phyloP scores from a whole-genome alignment of 2,113 vertebrate genomes.

The Rallus limicola region DNA sequence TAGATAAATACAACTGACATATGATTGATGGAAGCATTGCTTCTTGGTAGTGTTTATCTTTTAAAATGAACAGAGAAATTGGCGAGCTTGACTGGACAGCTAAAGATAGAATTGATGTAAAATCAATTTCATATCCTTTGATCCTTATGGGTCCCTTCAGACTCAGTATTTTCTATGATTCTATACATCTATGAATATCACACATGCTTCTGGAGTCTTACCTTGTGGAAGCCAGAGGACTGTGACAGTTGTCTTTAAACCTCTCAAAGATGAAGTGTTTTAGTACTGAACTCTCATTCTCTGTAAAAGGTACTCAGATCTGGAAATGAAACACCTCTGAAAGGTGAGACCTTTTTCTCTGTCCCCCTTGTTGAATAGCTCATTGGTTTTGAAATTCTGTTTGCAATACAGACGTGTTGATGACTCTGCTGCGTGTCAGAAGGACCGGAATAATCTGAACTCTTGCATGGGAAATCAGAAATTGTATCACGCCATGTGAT shows the following conservation, averaged over 20 bases:
- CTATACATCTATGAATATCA: neutral
- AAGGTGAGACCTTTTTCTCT: neutral
- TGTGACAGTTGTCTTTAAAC: neutral
- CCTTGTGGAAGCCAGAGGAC: neutral
- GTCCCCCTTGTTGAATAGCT: neutral
- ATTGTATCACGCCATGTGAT: neutral
- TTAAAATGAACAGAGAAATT: neutral
- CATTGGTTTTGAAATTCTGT: neutral
- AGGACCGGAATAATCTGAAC: neutral
- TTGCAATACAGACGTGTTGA: neutral
- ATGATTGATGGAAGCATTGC: neutral
- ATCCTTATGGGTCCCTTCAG: too few species aligned
- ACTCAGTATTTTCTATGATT: too few species aligned
- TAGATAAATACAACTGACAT: neutral
- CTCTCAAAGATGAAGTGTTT: neutral
- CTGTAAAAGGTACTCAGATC: neutral
- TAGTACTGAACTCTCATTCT: neutral
- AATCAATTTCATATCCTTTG: neutral
- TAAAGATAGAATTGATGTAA: neutral
- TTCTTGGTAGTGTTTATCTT: neutral
- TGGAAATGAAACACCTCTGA: slow-evolving; percentile 23
- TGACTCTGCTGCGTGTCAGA: neutral
- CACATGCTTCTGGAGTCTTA: neutral
- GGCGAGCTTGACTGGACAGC: neutral
- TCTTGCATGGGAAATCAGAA: neutral